Percentiles rank a stretch among this genome's conserved stretches.
Evolutionary conservation across 2,113 vertebrate species (phyloP).

Genomic region (western clawed frog (Xenopus tropicalis)): UCB_Xtro_10.0 CM004445.2:96485501-96486000

Average conservation of each 20-base stretch:
- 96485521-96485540: constrained; percentile 58
- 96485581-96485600: constrained; percentile 71
- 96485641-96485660: constrained; percentile 22
- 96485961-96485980: constrained; percentile 72
- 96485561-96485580: constrained; percentile 80
- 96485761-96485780: constrained; percentile 91
- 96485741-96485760: constrained; percentile 72
- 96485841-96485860: constrained; percentile 93
- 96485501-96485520: constrained; percentile 72
- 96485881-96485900: constrained; percentile 72
- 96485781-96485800: constrained; percentile 88
- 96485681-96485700: constrained; percentile 49
- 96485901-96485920: constrained; percentile 85
- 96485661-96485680: constrained; percentile 75
- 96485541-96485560: constrained; percentile 75
- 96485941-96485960: constrained; percentile 66
- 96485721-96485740: constrained; percentile 75
- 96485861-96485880: constrained; percentile 85
- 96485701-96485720: constrained; percentile 77
- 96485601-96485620: constrained; percentile 69
- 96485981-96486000: constrained; percentile 89
- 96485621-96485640: constrained; percentile 47
- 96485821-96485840: constrained; percentile 73
- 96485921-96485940: constrained; percentile 74
- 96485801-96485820: constrained; percentile 76